These are phyloP conservation scores for Sinocyclocheilus anophthalmus DNA, from an alignment of 2,113 vertebrate species.

Conservation along the genomic window DNA sequence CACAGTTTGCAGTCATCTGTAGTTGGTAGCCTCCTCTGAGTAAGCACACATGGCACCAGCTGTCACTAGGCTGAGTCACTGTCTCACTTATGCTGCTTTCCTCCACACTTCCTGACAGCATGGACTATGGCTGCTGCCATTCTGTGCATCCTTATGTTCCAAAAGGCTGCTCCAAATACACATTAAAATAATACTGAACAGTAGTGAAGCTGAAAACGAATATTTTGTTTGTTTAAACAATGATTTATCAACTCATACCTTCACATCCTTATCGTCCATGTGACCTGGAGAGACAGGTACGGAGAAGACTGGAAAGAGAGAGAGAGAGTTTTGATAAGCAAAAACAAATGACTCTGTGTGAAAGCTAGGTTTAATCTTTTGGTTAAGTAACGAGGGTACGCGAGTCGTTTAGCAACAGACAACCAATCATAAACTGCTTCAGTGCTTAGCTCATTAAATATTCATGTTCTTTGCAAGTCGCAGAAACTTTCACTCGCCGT, in stretches of 20 bases:
- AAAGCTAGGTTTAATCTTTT: not conserved
- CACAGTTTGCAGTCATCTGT: constrained; percentile 13
- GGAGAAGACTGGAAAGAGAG: constrained; percentile 66
- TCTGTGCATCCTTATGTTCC: constrained; percentile 26
- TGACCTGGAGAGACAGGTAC: constrained; percentile 70
- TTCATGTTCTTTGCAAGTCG: not conserved
- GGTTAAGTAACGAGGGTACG: not conserved
- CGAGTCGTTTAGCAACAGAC: not conserved
- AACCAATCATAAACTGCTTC: not conserved
- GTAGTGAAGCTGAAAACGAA: not conserved
- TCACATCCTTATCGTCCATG: constrained; percentile 72
- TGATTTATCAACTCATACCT: constrained; percentile 64
- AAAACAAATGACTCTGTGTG: not conserved
- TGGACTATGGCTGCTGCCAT: not conserved
- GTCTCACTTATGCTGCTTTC: constrained; percentile 21
- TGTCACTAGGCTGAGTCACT: constrained; percentile 50
- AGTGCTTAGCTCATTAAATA: not conserved
- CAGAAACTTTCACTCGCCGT: not conserved
- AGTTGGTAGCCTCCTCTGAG: not conserved
- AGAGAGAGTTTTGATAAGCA: not conserved
- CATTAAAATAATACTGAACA: not conserved
- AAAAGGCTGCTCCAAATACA: constrained; percentile 4
- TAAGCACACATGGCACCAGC: constrained; percentile 38
- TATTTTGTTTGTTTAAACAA: not conserved
- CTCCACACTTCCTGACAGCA: constrained; percentile 21